Percentiles rank a stretch among this genome's conserved stretches.
Evolutionary conservation across 2,888 invertebrate species (phyloP).

Genomic region (Dynastes grantii): DNA sequence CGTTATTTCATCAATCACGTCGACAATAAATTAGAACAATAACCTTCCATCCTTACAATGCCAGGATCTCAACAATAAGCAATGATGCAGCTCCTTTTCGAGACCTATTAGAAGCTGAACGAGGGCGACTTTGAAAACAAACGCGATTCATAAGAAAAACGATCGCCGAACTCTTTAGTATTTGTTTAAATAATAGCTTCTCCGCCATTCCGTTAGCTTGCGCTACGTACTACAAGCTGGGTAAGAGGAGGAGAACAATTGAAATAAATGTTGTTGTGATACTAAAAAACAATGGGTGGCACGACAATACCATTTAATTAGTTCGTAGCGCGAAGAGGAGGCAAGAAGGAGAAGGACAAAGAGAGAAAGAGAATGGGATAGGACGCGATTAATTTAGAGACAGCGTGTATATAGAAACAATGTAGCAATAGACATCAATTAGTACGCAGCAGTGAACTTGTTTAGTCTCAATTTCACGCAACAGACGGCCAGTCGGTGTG

Average conservation of each 20-base stretch:
- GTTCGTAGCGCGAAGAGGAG: slow-evolving; percentile 63
- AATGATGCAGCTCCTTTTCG: slow-evolving; percentile 3
- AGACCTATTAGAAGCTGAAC: not conserved
- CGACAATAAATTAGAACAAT: slow-evolving; percentile 25
- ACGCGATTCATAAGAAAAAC: slow-evolving; percentile 12
- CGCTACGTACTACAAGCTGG: not conserved
- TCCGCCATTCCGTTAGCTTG: not conserved
- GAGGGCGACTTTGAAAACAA: slow-evolving; percentile 24
- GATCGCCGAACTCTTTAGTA: slow-evolving; percentile 16
- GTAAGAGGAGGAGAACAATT: slow-evolving; percentile 26
- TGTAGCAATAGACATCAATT: slow-evolving; percentile 71
- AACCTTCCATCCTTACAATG: not conserved
- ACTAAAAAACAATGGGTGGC: slow-evolving; percentile 54
- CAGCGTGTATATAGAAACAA: slow-evolving; percentile 67
- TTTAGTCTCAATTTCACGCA: slow-evolving; percentile 71
- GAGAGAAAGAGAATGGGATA: slow-evolving; percentile 10
- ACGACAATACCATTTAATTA: slow-evolving; percentile 66
- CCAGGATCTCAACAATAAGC: slow-evolving; percentile 7
- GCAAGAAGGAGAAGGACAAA: not conserved
- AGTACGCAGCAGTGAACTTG: slow-evolving; percentile 71
- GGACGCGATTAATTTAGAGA: slow-evolving; percentile 53
- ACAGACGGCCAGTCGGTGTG: slow-evolving; percentile 68
- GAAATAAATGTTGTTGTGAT: slow-evolving; percentile 47
- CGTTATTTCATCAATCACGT: slow-evolving; percentile 17
- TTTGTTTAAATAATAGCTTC: slow-evolving; percentile 31